phyloP scores from a whole-genome alignment of 1,140 invertebrate species.

The Anadara kagoshimensis region DNA sequence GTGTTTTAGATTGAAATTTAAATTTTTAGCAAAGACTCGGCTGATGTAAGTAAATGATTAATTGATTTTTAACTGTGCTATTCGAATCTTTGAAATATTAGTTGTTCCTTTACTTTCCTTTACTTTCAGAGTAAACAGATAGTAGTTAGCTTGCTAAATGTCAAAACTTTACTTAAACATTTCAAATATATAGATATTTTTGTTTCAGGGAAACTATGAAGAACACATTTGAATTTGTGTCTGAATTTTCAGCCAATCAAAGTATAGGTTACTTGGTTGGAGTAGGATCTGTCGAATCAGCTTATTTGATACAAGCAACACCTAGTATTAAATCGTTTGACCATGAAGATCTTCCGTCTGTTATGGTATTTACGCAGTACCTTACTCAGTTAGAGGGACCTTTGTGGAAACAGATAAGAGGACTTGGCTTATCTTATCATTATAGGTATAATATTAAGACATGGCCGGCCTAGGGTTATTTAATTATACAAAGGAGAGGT shows the following conservation, averaged over 20 bases:
- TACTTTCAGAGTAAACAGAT: too few relatives aligned
- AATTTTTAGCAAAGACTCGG: too few relatives aligned
- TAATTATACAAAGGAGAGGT: too few relatives aligned
- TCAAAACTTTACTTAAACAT: too few relatives aligned
- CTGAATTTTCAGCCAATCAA: conserved; percentile 5
- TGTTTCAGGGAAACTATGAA: conserved; percentile 41
- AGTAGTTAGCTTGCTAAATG: too few relatives aligned
- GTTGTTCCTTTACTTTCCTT: too few relatives aligned
- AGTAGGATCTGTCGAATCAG: conserved; percentile 88
- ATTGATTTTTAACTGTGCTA: too few relatives aligned
- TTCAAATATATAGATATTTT: too few relatives aligned
- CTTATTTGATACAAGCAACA: conserved; percentile 82
- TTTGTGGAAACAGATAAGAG: conserved; percentile 89
- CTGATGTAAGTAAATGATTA: too few relatives aligned
- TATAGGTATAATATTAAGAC: conserved; percentile 75
- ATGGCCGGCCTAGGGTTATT: not conserved
- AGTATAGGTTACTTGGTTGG: conserved; percentile 77
- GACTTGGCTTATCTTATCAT: conserved; percentile 88
- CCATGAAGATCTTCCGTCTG: conserved; percentile 81
- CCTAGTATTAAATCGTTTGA: conserved; percentile 80
- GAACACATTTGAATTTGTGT: conserved; percentile 44
- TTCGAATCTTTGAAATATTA: too few relatives aligned
- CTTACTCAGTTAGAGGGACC: conserved; percentile 92
- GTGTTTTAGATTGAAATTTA: too few relatives aligned
- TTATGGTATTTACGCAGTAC: conserved; percentile 89